Conservation (phyloP, 1,140 invertebrate genomes). For the Megathymus violae region DNA sequence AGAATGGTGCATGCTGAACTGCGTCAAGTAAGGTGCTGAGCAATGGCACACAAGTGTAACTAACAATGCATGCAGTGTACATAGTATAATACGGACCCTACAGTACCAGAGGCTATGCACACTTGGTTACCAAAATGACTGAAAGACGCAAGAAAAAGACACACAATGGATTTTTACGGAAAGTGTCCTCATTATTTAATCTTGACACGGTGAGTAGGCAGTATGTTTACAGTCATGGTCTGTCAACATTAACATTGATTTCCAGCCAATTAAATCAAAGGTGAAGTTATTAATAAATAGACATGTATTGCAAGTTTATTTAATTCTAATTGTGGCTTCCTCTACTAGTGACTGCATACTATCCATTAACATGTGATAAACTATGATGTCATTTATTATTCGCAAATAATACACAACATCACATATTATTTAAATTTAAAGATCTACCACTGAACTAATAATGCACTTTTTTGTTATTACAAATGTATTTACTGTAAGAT, state of each 20-base stretch:
- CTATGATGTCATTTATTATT: neutral
- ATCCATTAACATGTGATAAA: neutral
- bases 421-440: too few species aligned
- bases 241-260: slow-evolving; percentile 36
- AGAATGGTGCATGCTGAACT: slow-evolving; percentile 80
- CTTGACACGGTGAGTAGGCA: slow-evolving; percentile 89
- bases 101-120: slow-evolving; percentile 72
- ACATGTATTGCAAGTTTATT: slow-evolving; percentile 16
- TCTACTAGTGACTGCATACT: too few species aligned
- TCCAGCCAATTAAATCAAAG: slow-evolving; percentile 33
- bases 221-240: slow-evolving; percentile 33
- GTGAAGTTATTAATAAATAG: slow-evolving; percentile 32
- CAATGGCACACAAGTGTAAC: slow-evolving; percentile 78
- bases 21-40: slow-evolving; percentile 78
- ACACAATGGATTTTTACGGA: slow-evolving; percentile 92
- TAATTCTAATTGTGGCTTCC: slow-evolving; percentile 7
- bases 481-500: too few species aligned
- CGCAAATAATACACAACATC: too few species aligned
- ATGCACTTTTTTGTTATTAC: too few species aligned
- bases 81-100: slow-evolving; percentile 74
- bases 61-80: slow-evolving; percentile 83
- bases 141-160: slow-evolving; percentile 90
- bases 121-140: slow-evolving; percentile 86
- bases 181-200: slow-evolving; percentile 93
- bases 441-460: too few species aligned